Evolutionary conservation across 1,140 invertebrate species (phyloP).

Genomic region (Halictus rubicundus): DNA sequence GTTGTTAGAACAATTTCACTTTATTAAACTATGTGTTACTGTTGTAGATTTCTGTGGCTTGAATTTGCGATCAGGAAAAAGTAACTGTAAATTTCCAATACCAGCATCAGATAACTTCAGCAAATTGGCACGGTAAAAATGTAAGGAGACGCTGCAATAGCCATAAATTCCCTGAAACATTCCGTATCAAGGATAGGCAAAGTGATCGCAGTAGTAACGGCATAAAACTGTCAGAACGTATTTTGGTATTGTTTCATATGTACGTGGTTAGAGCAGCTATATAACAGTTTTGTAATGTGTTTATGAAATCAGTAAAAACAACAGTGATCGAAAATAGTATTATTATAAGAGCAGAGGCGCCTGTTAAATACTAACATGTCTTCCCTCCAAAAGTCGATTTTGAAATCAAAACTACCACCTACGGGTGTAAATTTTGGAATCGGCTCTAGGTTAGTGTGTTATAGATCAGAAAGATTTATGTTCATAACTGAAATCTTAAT

Average conservation of each 20-base stretch:
- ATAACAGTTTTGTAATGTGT: conserved; percentile 34
- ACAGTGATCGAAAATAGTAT: conserved; percentile 24
- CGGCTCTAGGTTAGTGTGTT: conserved; percentile 72
- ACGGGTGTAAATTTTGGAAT: conserved; percentile 69
- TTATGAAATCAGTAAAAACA: conserved; percentile 18
- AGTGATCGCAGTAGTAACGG: conserved; percentile 9
- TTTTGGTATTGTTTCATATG: conserved; percentile 10
- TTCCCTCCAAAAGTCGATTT: conserved; percentile 85
- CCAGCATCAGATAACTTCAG: too few species aligned
- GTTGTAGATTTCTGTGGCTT: too few species aligned
- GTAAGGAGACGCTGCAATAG: too few species aligned
- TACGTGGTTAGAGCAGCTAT: not conserved
- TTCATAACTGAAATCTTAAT: conserved; percentile 18
- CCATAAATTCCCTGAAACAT: too few species aligned
- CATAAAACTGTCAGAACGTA: conserved; percentile 16
- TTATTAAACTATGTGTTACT: too few species aligned
- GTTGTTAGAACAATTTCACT: too few species aligned
- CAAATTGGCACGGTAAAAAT: too few species aligned
- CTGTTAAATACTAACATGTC: conserved; percentile 79
- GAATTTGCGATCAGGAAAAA: too few species aligned
- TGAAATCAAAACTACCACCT: conserved; percentile 85
- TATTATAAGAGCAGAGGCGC: conserved; percentile 17
- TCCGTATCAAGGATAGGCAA: too few species aligned
- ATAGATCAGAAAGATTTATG: not conserved
- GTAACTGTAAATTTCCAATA: too few species aligned